These are phyloP conservation scores for Asarcornis scutulata DNA, from an alignment of 2,113 vertebrate genomes.

Conservation along the genomic window DNA sequence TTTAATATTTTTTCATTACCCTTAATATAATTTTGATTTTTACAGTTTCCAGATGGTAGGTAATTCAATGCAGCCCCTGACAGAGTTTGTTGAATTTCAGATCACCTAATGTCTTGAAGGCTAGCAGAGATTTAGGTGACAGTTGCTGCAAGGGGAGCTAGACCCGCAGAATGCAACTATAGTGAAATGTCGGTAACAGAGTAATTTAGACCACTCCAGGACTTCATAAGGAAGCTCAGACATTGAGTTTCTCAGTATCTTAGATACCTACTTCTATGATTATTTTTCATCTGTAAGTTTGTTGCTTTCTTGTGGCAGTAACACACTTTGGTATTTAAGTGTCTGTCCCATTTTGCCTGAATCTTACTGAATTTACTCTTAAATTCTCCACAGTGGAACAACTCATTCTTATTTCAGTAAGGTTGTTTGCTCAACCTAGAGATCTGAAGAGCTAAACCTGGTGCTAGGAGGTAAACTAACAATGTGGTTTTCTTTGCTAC, in stretches of 20 bases:
- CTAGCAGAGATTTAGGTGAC: background rate
- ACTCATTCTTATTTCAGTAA: background rate
- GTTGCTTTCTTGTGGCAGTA: background rate
- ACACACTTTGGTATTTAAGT: background rate
- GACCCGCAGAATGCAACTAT: background rate
- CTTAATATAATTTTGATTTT: slow-evolving; percentile 27
- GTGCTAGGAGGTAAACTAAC: background rate
- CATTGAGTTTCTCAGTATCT: background rate
- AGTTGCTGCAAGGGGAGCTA: background rate
- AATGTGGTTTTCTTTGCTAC: background rate
- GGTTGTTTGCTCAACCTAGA: background rate
- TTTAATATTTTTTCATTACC: slow-evolving; percentile 3
- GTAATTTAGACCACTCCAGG: background rate
- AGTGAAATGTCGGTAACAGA: background rate
- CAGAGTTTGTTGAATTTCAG: background rate
- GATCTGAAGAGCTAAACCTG: background rate
- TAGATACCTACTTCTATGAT: background rate
- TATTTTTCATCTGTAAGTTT: background rate
- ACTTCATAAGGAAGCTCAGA: background rate
- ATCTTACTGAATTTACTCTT: background rate
- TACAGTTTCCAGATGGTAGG: slow-evolving; percentile 13
- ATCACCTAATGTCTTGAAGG: background rate
- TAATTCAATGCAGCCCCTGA: background rate
- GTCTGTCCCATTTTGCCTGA: background rate
- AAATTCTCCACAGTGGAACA: background rate